These are phyloP conservation scores for Cremastinae sp. DNA, from an alignment of 2,888 invertebrate species.

Conservation along the genomic window DNA sequence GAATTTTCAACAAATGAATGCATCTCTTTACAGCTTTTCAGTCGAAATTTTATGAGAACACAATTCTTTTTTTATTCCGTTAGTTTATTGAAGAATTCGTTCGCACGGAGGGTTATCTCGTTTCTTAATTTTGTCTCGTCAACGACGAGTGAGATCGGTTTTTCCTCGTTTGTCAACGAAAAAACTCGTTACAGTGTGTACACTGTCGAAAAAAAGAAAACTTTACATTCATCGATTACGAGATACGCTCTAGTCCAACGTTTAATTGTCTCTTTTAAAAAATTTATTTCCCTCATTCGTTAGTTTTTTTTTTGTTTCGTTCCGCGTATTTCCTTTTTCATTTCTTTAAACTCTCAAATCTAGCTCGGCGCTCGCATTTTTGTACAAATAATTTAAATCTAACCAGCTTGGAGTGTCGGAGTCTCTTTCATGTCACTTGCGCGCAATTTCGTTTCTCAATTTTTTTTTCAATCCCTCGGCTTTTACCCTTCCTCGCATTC, in stretches of 20 bases:
- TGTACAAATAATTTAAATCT: slow-evolving; percentile 8
- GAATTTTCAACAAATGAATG: not conserved
- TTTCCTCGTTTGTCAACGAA: not conserved
- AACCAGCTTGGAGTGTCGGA: slow-evolving; percentile 32
- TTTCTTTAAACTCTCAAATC: slow-evolving; percentile 6
- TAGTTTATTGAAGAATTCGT: not conserved
- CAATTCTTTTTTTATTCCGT: slow-evolving; percentile 9
- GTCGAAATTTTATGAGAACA: not conserved
- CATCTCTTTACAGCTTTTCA: not conserved
- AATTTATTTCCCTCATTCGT: no score
- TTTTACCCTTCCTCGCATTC: slow-evolving; percentile 27
- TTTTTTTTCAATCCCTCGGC: slow-evolving; percentile 40
- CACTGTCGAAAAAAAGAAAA: slow-evolving; percentile 10
- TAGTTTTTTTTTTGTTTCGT: slow-evolving; percentile 10
- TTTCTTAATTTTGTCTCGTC: not conserved
- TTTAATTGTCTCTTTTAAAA: no score
- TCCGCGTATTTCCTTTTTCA: not conserved
- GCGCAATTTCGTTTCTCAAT: slow-evolving; percentile 40
- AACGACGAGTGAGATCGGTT: slow-evolving; percentile 9
- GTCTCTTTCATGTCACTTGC: slow-evolving; percentile 15
- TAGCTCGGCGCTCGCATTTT: not conserved
- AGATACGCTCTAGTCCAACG: slow-evolving; percentile 10
- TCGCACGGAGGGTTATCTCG: no score
- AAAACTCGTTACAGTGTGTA: not conserved
- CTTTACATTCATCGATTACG: slow-evolving; percentile 15